phyloP scores from a whole-genome alignment of 2,113 vertebrate species.

The Pheucticus melanocephalus region DNA sequence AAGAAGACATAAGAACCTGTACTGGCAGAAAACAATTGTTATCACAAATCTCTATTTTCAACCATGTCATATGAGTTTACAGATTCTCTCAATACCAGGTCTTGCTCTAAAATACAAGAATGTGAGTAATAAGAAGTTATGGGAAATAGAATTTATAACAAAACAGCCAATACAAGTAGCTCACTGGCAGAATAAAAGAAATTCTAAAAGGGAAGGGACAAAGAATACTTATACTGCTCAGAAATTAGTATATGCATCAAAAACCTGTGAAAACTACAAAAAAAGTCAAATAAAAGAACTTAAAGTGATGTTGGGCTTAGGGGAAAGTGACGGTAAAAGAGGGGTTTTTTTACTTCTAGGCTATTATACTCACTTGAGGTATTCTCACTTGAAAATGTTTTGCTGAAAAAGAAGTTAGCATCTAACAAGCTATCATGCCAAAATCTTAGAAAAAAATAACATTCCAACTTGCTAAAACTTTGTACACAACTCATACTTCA shows the following conservation, averaged over 20 bases:
- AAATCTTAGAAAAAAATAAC: not conserved
- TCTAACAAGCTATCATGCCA: not conserved
- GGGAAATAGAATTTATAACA: not conserved
- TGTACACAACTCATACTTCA: not conserved
- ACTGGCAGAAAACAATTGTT: not conserved
- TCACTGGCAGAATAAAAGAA: not conserved
- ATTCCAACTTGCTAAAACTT: not conserved
- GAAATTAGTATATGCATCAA: not conserved
- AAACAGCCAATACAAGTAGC: not conserved
- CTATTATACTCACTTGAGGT: not conserved
- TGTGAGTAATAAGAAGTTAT: not conserved
- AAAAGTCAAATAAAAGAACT: not conserved
- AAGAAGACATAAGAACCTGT: not conserved
- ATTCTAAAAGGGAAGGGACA: not conserved
- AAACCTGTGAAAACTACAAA: not conserved
- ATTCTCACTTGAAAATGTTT: not conserved
- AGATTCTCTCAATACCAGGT: not conserved
- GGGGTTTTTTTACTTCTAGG: not conserved
- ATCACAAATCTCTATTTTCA: not conserved
- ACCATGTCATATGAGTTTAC: not conserved
- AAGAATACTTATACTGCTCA: not conserved
- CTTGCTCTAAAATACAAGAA: not conserved
- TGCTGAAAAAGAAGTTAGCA: not conserved
- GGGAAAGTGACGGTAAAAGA: not conserved
- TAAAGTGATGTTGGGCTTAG: not conserved